phyloP scores from a whole-genome alignment of 2,888 invertebrate species.

The Athalia cordata region DNA sequence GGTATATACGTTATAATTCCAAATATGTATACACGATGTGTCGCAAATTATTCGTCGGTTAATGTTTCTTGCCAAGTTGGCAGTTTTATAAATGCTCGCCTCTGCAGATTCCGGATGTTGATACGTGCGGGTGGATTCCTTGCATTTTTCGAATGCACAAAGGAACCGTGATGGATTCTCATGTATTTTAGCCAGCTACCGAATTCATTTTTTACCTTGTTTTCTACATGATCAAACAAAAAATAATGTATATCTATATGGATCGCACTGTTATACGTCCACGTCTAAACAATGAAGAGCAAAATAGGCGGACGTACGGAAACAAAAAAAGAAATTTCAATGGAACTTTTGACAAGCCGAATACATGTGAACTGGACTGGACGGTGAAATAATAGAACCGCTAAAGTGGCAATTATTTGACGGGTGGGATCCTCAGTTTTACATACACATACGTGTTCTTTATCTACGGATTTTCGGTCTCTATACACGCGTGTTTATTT shows the following conservation, averaged over 20 bases:
- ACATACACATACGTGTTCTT: background rate
- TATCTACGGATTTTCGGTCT: background rate
- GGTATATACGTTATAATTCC: background rate
- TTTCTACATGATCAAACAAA: no score
- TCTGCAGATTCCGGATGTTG: background rate
- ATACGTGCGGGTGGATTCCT: background rate
- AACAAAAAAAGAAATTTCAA: background rate
- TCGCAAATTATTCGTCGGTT: background rate
- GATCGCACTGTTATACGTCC: no score
- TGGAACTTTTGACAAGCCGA: background rate
- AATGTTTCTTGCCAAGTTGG: slow-evolving; percentile 24
- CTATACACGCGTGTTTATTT: slow-evolving; percentile 23
- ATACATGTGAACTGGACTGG: background rate
- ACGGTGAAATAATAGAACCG: background rate
- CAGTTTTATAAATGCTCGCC: background rate
- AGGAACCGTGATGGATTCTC: no score
- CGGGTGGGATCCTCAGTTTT: background rate
- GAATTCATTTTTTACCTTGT: no score
- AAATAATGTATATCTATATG: no score
- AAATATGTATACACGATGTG: background rate
- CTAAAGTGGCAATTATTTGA: background rate
- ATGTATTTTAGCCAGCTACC: no score
- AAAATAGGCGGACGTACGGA: no score
- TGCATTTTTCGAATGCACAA: background rate
- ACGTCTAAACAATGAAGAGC: no score